Conservation (phyloP, 2,797 vertebrate species). For the Capromys pilorides region DNA sequence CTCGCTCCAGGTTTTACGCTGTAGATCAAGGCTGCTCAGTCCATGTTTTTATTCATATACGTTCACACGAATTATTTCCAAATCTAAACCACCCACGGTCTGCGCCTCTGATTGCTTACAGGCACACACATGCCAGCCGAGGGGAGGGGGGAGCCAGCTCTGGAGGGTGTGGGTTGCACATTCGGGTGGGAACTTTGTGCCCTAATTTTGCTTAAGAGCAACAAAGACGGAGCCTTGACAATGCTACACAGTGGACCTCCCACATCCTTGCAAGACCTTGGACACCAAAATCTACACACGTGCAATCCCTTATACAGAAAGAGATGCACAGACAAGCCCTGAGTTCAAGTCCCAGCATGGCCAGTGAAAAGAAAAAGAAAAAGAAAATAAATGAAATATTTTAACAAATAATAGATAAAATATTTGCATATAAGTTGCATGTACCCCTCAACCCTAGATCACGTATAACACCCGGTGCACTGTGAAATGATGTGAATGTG, state of each 20-base stretch:
- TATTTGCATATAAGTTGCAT: not conserved
- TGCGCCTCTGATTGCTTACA: not conserved
- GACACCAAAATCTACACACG: not conserved
- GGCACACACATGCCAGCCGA: not conserved
- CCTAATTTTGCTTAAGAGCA: slow-evolving; percentile 32
- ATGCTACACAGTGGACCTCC: not conserved
- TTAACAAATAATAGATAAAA: not conserved
- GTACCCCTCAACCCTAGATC: not conserved
- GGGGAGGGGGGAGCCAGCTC: not conserved
- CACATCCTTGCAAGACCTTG: not conserved
- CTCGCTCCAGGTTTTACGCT: not conserved
- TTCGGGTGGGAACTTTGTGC: not conserved
- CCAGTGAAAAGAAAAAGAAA: not conserved
- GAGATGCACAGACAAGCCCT: not conserved
- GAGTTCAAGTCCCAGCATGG: not conserved
- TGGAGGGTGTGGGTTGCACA: not conserved
- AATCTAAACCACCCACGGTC: not conserved
- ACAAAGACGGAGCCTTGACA: not conserved
- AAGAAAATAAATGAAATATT: not conserved
- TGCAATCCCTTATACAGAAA: not conserved
- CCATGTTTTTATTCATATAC: not conserved
- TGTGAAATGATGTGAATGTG: not conserved
- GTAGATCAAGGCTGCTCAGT: not conserved
- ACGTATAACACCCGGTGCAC: not conserved
- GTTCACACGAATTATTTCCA: not conserved